A percentile compares a stretch with the other conserved stretches of the same genome.
These are phyloP conservation scores for Acanthococcus lagerstroemiae DNA, from an alignment of 2,888 invertebrate species.

Conservation along the genomic window DNA sequence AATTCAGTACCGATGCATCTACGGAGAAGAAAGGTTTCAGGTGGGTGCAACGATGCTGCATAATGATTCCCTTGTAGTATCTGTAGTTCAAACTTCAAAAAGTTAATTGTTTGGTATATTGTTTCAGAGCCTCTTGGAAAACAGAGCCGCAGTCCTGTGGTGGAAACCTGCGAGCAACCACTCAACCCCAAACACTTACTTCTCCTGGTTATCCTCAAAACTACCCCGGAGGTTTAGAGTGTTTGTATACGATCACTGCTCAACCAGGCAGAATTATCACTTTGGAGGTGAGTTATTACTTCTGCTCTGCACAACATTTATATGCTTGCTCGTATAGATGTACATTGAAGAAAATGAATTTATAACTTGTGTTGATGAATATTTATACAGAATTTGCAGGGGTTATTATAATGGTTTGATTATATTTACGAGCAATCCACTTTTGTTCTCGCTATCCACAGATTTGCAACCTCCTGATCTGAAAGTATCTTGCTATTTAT, in stretches of 20 bases:
- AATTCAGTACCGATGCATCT: slow-evolving; percentile 89
- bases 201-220: slow-evolving; percentile 87
- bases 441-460: no score
- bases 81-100: not conserved
- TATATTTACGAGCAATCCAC: no score
- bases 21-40: slow-evolving; percentile 87
- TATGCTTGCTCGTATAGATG: no score
- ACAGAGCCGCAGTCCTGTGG: slow-evolving; percentile 89
- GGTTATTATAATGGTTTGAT: no score
- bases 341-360: not conserved
- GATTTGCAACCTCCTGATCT: no score
- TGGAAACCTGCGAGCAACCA: slow-evolving; percentile 72
- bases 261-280: slow-evolving; percentile 86
- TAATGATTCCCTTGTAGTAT: not conserved
- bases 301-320: no score
- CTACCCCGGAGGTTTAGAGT: slow-evolving; percentile 93
- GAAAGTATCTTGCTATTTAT: no score
- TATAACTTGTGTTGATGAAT: no score
- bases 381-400: no score
- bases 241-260: slow-evolving; percentile 82
- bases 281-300: slow-evolving; percentile 55
- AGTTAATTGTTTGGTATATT: not conserved
- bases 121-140: slow-evolving; percentile 72
- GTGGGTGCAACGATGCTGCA: slow-evolving; percentile 40
- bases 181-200: slow-evolving; percentile 76